Base-by-base conservation (phyloP, 53 echinoderm and acorn worm species). In the Henricia sp. region DNA sequence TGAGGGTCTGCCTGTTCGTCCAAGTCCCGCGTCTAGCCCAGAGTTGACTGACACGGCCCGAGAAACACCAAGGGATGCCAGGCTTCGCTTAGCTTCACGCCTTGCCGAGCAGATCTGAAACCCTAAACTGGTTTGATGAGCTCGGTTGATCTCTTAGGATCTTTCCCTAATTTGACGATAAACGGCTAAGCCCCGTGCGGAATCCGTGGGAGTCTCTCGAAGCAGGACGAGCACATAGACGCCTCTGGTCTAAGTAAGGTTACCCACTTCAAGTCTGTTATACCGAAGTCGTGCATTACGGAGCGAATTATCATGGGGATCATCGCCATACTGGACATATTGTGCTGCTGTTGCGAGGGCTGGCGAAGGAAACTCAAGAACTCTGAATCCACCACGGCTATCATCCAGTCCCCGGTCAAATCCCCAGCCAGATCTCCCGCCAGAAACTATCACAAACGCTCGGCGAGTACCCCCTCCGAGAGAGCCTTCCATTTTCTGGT, bases 261-360 rank as follows among this genome's bases (percentile, higher is more conserved):
- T 33, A 71, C 27, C 53, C 37, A 37, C 35, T 48, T 35, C 21
- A 68, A 32, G n/a, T n/a, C n/a, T n/a, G n/a, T n/a, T n/a, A n/a
- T n/a, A 41, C 19, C 40, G 8, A 41, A 68, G 20, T 35, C 16
- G n/a, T 12, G 17, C 36, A 4, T 52, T 53, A 23, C 37, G 35
- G 20, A 25, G 27, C 9, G 3, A 5, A 39, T 3, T 17, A 29
- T 8, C 80, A 80, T 80, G 80, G 80, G 80, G 23, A 80, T 80
- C 39, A 80, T 80, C 14, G 80, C 80, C 21, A 48, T 86, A 21
- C 55, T 86, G 67, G 86, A 86, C 68, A 86, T 86, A 54, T 68
- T 86, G 53, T 91, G 91, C 35, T 91, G 91, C 43, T 91, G 91
- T 43, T 91, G 91, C 34, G 87, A 87, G 38, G 84, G 87, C 25